Base-by-base conservation (phyloP, 2,797 vertebrate species). In the Sebastolobus alascanus region DNA sequence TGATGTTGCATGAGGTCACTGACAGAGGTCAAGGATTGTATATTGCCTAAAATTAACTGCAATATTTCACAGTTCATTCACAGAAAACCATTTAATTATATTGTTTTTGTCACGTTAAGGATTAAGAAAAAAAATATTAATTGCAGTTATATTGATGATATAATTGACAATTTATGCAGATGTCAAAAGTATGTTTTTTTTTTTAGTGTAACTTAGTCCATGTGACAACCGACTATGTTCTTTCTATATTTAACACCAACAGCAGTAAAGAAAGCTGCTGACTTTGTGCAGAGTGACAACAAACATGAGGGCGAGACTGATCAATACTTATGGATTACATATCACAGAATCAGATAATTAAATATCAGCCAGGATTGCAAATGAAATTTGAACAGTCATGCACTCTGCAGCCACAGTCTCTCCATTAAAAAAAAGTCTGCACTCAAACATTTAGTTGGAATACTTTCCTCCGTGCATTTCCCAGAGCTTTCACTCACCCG, bases 401-500 rank as follows among this genome's bases (percentile, higher is more conserved):
- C 27, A 55, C 54, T 11, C 10, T 63, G 31, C 33, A 33, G 20
- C 4, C 2, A 9, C 4, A 1, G 11, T 7, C 2, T 14, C 4
- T 29, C 1, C 1, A 10, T n/a, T 13, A 7, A 12, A 12, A 6
- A 25, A 13, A 37, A 46, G 1, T 7, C 20, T n/a, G 40, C 68
- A 61, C 13, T 5, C 0, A n/a, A 18, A 5, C 5, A 20, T 66
- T 37, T n/a, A 20, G 0, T 25, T 16, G 33, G 10, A 8, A 22
- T 3, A 35, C n/a, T 82, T 75, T 52, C 58, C 50, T 40, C 2
- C 50, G 33, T 9, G 16, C 59, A 13, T 72, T 46, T 63, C 31
- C 27, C 56, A 0, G 71, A 33, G 65, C 55, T 31, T 61, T 20
- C 79, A 94, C 95, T 96, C 90, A 96, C 95, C 94, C 94, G 85